These are phyloP conservation scores for Melanostoma mellinum DNA, from an alignment of 2,888 invertebrate species.

Conservation along the genomic window DNA sequence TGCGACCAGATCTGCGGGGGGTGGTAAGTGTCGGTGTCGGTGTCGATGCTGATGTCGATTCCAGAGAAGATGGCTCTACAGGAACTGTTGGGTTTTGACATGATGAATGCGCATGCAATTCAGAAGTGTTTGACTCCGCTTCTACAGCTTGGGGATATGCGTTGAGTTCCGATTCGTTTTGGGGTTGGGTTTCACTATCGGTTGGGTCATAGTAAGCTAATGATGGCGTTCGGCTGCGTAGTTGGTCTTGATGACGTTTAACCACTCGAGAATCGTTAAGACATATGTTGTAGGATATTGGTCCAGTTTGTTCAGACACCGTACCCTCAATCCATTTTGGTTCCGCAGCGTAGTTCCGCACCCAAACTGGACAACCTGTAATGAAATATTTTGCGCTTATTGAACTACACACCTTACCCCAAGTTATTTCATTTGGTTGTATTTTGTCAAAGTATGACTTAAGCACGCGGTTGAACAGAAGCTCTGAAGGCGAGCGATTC, in stretches of 20 bases:
- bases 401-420: conserved; percentile 12
- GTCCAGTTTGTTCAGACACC: not conserved
- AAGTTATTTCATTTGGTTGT: conserved; percentile 19
- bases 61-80: too few species aligned
- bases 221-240: too few species aligned
- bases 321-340: not conserved
- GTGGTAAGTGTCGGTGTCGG: not conserved
- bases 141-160: too few species aligned
- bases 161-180: too few species aligned
- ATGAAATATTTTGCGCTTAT: conserved; percentile 1
- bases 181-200: too few species aligned
- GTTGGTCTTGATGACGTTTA: conserved; percentile 7
- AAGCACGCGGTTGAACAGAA: not conserved
- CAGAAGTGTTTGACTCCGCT: too few species aligned
- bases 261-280: conserved; percentile 27
- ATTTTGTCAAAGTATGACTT: conserved; percentile 15
- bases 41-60: too few species aligned
- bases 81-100: too few species aligned
- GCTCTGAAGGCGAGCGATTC: not conserved
- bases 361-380: conserved; percentile 6
- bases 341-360: not conserved
- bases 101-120: too few species aligned
- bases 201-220: too few species aligned
- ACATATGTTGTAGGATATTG: not conserved
- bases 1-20: conserved; percentile 14